Conservation (phyloP, 2,797 vertebrate species). For the Acipenser oxyrinchus region DNA sequence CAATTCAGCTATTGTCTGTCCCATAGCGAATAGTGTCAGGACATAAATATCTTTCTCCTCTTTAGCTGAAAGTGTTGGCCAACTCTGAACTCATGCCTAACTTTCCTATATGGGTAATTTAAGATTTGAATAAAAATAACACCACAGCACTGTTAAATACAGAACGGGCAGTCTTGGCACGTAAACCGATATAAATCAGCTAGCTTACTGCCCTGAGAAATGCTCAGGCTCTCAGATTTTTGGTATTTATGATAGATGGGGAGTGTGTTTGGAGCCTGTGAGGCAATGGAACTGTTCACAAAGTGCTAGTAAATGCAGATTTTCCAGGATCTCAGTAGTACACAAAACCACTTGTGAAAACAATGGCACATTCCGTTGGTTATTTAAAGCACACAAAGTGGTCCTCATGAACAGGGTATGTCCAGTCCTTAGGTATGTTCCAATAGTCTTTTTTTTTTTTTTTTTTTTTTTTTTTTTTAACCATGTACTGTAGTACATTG, state of each 20-base stretch:
- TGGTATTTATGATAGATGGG: neutral
- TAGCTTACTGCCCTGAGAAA: neutral
- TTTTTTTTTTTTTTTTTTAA: no score
- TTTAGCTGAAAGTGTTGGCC: neutral
- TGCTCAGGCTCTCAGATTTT: neutral
- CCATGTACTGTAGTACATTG: neutral
- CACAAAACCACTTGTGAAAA: conserved; percentile 15
- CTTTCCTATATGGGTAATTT: conserved; percentile 6
- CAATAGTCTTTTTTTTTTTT: no score
- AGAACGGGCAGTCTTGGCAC: conserved; percentile 8
- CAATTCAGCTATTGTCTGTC: conserved; percentile 3
- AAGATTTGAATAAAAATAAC: conserved; percentile 5
- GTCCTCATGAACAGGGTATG: neutral
- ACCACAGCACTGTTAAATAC: neutral
- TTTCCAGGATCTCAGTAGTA: conserved; percentile 1
- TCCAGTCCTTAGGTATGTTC: neutral
- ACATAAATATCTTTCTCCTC: neutral
- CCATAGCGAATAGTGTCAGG: neutral
- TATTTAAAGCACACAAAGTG: no score
- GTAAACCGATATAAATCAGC: neutral
- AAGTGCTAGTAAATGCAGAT: neutral
- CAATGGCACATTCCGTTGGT: conserved; percentile 4
- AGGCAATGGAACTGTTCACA: conserved; percentile 1
- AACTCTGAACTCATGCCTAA: neutral
- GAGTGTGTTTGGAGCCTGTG: neutral